Evolutionary conservation across 2,797 vertebrate species (phyloP), one percentile per base, ranked within the genome.

Genomic region (Novumbra hubbsi): DNA sequence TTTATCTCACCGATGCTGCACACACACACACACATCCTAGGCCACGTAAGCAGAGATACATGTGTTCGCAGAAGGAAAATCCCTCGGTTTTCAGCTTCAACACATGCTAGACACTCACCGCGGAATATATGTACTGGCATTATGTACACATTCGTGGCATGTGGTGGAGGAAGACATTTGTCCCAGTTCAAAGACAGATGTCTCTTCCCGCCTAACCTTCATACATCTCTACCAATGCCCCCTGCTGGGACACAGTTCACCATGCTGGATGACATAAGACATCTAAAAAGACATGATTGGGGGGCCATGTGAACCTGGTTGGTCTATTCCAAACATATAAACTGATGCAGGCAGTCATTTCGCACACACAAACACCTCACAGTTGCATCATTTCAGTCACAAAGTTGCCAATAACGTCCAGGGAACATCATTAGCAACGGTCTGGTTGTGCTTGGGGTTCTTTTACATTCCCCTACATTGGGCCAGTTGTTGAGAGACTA

Each of bases 371-470:
- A 55, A 49, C 34, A 21, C 27, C 73, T 68, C 21, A 5, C 9
- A 52, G 62, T n/a, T 67, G 21, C 66, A 80, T 82, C 63, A 79
- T 76, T 50, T 71, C 78, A 32, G 77, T 49, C 80, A 76, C 70
- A 64, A 78, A 78, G 48, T 60, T 8, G 48, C 32, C 71, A 83
- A 76, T 62, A 38, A 49, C 65, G 74, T 69, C 6, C 1, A 21
- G 73, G 68, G 71, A 27, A 74, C 81, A 76, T 80, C 38, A 84
- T 73, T 78, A 70, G 81, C 78, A 83, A 75, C 78, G 84, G 87
- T 79, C 62, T 55, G 32, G 75, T 73, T 82, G 76, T n/a, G 4
- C 73, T 73, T 30, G 81, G 74, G 71, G 77, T 72, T 82, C 27
- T 66, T 71, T 67, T 49, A 41, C 28, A 19, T 79, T 72, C 68